Evolutionary conservation across 2,113 vertebrate genomes (phyloP), one percentile per base, ranked within the genome.

Genomic region (Megaceryle torquata): DNA sequence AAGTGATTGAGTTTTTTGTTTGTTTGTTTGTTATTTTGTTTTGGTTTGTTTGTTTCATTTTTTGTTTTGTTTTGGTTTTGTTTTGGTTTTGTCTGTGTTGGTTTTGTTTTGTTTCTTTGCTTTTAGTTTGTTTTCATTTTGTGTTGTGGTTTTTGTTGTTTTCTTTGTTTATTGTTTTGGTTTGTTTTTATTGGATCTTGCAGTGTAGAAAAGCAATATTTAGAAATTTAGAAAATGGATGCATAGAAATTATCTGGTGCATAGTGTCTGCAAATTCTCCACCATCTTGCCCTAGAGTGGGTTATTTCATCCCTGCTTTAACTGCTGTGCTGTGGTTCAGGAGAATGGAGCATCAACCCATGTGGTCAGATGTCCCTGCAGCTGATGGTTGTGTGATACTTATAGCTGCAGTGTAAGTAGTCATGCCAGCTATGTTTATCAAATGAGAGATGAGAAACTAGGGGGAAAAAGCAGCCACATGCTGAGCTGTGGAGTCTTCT

Each of bases 371-470:
- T 69, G 37, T 2, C 11, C 15, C 76, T 2, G 0, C 10, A 74
- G 13, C 67, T 46, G 67, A n/a, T 13, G 20, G 17, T 51, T 63
- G 24, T 44, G 20, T 24, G 39, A 44, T 57, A 18, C 2, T 4
- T 67, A 86, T 67, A 82, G 26, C 19, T 82, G 51, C 56, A 31
- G 3, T 21, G 2, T 41, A 54, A 59, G 51, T 14, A 68, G 48
- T 29, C 1, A 5, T 14, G 10, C 5, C n/a, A 46, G 41, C 7
- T 41, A 24, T 0, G 0, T 60, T 96, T 63, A 71, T 56, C 31
- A 48, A 61, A 28, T n/a, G 37, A 75, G 24, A 56, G 22, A 48
- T 9, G 20, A 59, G 37, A 94, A 93, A 33, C 13, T 19, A 29
- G 9, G 10, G 20, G 51, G 18, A 86, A 33, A 59, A 59, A 68